Conservation (phyloP, 2,113 vertebrate genomes). For the Theristicus caerulescens region DNA sequence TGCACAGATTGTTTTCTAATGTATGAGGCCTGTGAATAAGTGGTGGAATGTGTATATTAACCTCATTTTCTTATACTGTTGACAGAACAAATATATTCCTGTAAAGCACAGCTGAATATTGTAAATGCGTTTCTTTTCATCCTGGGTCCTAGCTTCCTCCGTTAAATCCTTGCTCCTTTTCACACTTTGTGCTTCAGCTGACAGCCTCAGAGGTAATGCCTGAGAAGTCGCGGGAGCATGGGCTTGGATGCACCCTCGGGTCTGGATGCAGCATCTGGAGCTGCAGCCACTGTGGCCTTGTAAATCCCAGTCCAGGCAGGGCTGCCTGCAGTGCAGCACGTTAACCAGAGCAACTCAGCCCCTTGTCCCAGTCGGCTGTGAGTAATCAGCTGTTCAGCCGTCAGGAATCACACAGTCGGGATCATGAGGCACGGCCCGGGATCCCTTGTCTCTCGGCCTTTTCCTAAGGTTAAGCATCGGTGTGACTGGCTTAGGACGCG, state of each 20-base stretch:
- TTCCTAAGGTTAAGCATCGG: not conserved
- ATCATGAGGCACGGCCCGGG: not conserved
- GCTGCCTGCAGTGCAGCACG: rapidly evolving
- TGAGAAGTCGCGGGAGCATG: rapidly evolving
- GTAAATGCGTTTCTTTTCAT: not conserved
- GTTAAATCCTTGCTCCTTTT: not conserved
- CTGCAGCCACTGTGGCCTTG: rapidly evolving
- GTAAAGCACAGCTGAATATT: no score
- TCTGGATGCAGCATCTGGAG: no score
- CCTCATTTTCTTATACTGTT: not conserved
- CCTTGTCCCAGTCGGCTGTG: not conserved
- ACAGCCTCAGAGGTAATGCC: rapidly evolving
- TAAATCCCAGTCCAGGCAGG: rapidly evolving
- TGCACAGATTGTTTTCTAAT: not conserved
- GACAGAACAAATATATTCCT: not conserved
- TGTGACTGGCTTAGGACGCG: not conserved
- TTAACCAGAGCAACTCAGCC: not conserved
- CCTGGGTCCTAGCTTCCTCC: not conserved
- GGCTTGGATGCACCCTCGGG: no score
- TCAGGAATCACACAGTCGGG: rapidly evolving
- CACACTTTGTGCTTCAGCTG: not conserved
- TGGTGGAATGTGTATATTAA: not conserved
- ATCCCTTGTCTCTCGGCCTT: rapidly evolving
- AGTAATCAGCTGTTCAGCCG: not conserved
- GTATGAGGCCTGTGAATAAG: no score